Base-by-base conservation (phyloP, 64 coral and sea anemone species). In the Montipora foliosa region DNA sequence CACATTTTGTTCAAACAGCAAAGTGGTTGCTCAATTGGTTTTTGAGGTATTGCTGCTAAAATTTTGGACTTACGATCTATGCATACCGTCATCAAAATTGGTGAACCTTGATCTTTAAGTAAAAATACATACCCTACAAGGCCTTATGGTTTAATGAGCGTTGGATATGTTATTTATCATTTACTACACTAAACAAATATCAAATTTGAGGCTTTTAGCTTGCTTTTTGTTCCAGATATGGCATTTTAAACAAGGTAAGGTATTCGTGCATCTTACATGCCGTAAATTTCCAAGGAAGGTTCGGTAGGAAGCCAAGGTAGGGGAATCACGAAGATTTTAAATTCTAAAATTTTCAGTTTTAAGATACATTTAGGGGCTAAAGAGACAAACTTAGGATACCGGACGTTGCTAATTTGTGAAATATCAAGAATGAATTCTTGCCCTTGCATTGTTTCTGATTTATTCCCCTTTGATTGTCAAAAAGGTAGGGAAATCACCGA, bases 291-390 rank as follows among this genome's bases (percentile, higher is more conserved):
- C 67, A 70, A 70, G 67, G 67, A 70, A 70, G 67, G 67, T 70
- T 70, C 22, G 67, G 67, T 70, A 70, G 67, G 67, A 70, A 70
- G 67, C 67, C 14, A 70, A 70, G 67, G 67, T 70, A 70, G 67
- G 67, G 67, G 67, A 70, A 70, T 70, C 67, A 0, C 11, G 13
- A 70, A 70, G 67, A 70, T 70, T 70, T 70, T 70, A 0, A 70
- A 70, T 70, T 70, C 67, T 70, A 70, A 70, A 70, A 70, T 70
- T 70, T 70, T 70, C 67, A 70, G 67, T 70, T 70, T 70, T 70
- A 70, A 70, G 0, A 70, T 4, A 70, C 17, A 70, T 70, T 70
- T 70, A 70, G 67, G 67, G 67, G 67, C 67, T 70, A 70, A 70
- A 70, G 67, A 70, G 67, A 70, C 67, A 70, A 70, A 70, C 67